phyloP scores from a whole-genome alignment of 2,888 invertebrate species.

The Macrophya alboannulata region DNA sequence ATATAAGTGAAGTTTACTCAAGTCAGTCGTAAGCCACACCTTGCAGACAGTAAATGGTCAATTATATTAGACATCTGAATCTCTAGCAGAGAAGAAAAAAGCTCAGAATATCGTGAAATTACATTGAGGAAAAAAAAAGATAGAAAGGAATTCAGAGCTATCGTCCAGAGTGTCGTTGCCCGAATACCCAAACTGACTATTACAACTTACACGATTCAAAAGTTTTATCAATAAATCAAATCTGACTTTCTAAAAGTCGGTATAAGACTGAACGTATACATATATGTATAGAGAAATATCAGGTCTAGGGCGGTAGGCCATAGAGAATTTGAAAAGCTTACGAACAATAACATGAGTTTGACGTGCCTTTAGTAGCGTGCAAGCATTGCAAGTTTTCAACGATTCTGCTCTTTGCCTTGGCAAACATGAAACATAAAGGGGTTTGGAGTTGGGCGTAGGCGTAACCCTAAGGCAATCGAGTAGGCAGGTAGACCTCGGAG shows the following conservation, averaged over 20 bases:
- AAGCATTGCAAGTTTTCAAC: conserved; percentile 40
- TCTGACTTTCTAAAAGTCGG: neutral
- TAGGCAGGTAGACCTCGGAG: conserved; percentile 4
- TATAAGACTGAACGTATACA: neutral
- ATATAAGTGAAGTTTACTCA: conserved; percentile 29
- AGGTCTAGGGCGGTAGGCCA: neutral
- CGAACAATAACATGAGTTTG: conserved; percentile 14
- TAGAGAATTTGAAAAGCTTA: neutral
- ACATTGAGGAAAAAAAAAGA: neutral
- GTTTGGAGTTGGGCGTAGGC: conserved; percentile 1
- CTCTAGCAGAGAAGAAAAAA: neutral
- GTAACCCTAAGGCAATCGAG: conserved; percentile 21
- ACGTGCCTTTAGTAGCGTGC: neutral
- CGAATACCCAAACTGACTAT: neutral
- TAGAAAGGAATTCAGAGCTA: neutral
- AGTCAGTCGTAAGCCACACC: conserved; percentile 40
- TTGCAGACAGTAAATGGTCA: neutral
- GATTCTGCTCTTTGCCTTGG: conserved; percentile 24
- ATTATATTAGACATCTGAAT: neutral
- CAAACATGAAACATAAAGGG: conserved; percentile 30
- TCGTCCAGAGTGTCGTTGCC: neutral
- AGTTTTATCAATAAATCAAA: conserved; percentile 33
- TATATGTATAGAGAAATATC: neutral
- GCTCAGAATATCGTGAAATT: neutral
- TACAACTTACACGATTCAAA: neutral